These are phyloP conservation scores for Platysternon megacephalum DNA, from an alignment of 2,113 vertebrate species.

Conservation along the genomic window DNA sequence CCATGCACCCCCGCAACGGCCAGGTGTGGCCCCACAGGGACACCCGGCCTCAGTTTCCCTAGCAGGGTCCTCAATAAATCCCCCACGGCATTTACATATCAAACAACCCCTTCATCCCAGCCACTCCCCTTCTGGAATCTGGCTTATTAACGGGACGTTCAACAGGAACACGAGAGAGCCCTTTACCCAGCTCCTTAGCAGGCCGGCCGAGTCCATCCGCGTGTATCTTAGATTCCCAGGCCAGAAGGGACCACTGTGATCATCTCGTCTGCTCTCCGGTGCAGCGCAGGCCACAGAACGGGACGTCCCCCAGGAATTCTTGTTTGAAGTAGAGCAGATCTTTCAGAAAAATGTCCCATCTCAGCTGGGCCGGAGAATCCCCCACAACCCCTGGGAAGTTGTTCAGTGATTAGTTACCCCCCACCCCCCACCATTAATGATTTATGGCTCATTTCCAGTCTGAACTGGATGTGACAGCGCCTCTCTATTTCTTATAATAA, in stretches of 20 bases:
- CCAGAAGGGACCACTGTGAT: background rate
- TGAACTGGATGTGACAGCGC: too few relatives aligned
- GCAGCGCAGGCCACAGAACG: background rate
- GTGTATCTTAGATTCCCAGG: background rate
- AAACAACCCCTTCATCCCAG: background rate
- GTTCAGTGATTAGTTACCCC: background rate
- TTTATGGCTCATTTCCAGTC: background rate
- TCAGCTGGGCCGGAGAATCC: background rate
- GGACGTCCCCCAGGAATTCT: background rate
- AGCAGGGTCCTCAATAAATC: background rate
- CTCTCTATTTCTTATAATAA: too few relatives aligned
- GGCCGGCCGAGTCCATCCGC: background rate
- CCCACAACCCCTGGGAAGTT: background rate
- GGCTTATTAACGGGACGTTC: background rate
- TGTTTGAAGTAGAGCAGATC: background rate
- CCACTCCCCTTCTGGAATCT: too few relatives aligned
- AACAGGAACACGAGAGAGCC: background rate
- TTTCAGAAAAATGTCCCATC: background rate
- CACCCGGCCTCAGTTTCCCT: background rate
- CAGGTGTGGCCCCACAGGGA: background rate
- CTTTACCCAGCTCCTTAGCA: background rate
- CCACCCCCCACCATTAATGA: background rate
- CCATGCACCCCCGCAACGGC: too few relatives aligned
- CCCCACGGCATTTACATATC: background rate
- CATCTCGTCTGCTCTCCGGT: background rate